Conservation (phyloP, 1,140 invertebrate genomes). For the Kradibia gibbosae region DNA sequence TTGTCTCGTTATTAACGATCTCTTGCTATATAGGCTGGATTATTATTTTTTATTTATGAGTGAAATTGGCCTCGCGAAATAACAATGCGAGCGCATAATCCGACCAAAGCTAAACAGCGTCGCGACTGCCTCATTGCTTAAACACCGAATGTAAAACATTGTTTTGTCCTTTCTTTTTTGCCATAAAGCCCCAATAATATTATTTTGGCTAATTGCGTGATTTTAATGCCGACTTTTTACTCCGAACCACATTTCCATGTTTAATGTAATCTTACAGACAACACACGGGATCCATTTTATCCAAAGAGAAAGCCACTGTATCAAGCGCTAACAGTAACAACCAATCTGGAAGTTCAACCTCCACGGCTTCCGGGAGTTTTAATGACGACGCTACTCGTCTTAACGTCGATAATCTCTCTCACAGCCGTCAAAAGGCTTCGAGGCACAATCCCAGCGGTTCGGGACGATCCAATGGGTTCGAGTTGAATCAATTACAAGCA, state of each 20-base stretch:
- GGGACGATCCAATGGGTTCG: not conserved
- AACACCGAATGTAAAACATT: no score
- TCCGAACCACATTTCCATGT: constrained; percentile 6
- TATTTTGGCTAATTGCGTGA: no score
- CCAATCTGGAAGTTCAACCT: not conserved
- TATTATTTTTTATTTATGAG: no score
- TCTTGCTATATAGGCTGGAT: no score
- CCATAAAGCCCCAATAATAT: no score
- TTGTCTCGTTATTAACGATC: no score
- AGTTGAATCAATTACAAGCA: not conserved
- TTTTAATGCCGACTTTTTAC: not conserved
- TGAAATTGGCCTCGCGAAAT: no score
- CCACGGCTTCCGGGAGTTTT: constrained; percentile 5
- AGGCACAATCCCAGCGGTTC: not conserved
- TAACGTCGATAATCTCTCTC: constrained; percentile 30
- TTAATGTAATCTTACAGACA: constrained; percentile 17
- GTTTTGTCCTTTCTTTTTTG: no score
- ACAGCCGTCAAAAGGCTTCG: constrained; percentile 19
- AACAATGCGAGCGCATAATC: no score
- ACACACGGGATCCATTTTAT: not conserved
- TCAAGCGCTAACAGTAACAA: not conserved
- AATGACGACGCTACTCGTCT: not conserved
- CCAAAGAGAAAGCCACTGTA: constrained; percentile 26
- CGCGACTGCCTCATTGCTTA: no score
- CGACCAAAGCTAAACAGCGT: no score